A percentile compares a stretch with the other conserved stretches of the same genome.
phyloP scores from a whole-genome alignment of 2,113 vertebrate genomes.

The Eretmochelys imbricata region DNA sequence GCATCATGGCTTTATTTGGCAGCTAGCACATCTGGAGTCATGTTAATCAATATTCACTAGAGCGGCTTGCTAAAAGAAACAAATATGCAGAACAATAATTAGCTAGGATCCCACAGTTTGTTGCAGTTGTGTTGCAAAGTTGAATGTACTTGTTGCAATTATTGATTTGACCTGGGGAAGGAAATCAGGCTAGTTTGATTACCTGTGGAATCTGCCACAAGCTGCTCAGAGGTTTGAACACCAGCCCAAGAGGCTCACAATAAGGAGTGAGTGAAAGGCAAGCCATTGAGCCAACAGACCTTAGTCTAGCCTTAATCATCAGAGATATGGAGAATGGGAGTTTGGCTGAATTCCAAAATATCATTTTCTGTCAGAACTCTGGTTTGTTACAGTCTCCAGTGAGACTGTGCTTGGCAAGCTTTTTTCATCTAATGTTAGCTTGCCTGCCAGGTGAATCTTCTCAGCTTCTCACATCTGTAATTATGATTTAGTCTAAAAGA shows the following conservation, averaged over 20 bases:
- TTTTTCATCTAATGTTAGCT: background rate
- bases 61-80: slow-evolving; percentile 24
- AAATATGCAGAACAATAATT: slow-evolving; percentile 28
- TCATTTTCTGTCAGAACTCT: background rate
- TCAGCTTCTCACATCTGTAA: background rate
- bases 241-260: background rate
- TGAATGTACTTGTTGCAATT: slow-evolving; percentile 38
- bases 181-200: background rate
- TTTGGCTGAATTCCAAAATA: background rate
- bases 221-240: background rate
- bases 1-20: background rate
- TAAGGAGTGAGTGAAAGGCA: background rate
- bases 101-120: slow-evolving; percentile 32
- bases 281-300: background rate
- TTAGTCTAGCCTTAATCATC: background rate
- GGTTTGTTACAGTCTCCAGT: background rate
- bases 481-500: background rate
- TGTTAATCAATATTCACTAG: slow-evolving; percentile 37
- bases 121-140: background rate
- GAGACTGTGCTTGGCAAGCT: background rate
- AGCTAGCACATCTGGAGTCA: background rate
- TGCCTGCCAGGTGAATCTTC: background rate
- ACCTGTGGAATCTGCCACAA: background rate
- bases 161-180: slow-evolving; percentile 21
- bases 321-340: background rate